A percentile compares a stretch with the other conserved stretches of the same genome.
These are phyloP conservation scores for Tinamus major DNA, from an alignment of 2,797 vertebrate species.

Conservation along the genomic window DNA sequence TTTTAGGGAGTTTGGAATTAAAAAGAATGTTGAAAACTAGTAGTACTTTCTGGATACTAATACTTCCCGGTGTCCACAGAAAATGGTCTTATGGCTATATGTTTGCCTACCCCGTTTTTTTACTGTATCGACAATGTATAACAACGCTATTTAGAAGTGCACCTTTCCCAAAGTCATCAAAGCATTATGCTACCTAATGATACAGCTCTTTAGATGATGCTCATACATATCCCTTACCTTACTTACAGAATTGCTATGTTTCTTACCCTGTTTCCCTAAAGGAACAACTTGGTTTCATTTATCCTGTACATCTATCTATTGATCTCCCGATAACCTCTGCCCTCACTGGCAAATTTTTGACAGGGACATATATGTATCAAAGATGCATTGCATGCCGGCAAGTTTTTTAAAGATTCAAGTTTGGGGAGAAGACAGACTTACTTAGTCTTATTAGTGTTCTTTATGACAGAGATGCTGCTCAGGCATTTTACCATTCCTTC, in stretches of 20 bases:
- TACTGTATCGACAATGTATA: background rate
- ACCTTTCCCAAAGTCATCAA: background rate
- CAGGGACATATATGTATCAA: background rate
- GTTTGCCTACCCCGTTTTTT: background rate
- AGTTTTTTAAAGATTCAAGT: background rate
- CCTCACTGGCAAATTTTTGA: background rate
- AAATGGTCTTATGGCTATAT: background rate
- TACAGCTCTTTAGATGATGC: background rate
- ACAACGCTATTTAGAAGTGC: background rate
- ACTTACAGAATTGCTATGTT: background rate
- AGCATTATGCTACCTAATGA: background rate
- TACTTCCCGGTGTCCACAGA: background rate
- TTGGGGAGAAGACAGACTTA: background rate
- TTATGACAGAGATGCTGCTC: background rate
- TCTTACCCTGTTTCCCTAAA: background rate
- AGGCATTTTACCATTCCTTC: background rate
- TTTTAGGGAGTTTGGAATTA: background rate
- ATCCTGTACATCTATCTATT: background rate
- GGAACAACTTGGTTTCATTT: background rate
- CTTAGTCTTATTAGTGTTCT: background rate
- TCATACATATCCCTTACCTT: background rate
- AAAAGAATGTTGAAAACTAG: background rate
- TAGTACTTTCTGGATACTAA: background rate
- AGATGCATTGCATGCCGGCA: background rate
- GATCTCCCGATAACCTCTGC: background rate